Percentiles rank a stretch among this genome's conserved stretches.
phyloP scores from a whole-genome alignment of 2,113 vertebrate species.

The Loxodonta africana region DNA sequence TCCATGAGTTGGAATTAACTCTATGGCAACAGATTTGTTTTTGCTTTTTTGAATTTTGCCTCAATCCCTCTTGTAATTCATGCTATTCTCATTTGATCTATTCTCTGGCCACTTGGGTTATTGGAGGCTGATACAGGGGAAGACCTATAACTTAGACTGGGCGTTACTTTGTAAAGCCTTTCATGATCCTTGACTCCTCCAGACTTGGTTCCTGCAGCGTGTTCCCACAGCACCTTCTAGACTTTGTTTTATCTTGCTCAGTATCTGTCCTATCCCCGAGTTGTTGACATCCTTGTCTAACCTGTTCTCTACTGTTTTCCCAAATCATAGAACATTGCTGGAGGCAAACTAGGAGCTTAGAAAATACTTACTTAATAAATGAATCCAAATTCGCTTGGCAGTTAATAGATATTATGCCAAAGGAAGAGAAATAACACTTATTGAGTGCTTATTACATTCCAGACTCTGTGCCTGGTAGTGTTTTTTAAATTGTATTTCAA shows the following conservation, averaged over 20 bases:
- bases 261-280: neutral
- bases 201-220: neutral
- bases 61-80: neutral
- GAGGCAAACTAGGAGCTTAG: neutral
- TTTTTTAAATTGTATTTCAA: neutral
- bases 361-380: constrained; percentile 1
- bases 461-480: neutral
- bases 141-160: neutral
- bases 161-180: neutral
- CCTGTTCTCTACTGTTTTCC: neutral
- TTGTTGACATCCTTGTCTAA: neutral
- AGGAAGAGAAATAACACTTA: neutral
- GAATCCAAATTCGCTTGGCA: constrained; percentile 8
- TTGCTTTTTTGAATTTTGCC: neutral
- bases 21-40: too few species aligned
- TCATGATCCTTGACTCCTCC: neutral
- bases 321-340: neutral
- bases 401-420: constrained; percentile 3
- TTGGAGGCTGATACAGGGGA: neutral
- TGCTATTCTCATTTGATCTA: neutral
- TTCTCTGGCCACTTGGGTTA: neutral
- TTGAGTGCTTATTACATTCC: neutral
- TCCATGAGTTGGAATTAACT: too few species aligned
- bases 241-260: neutral
- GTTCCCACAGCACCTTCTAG: neutral